Evolutionary conservation across 2,888 invertebrate species (phyloP).

Genomic region (Celastrina argiolus): DNA sequence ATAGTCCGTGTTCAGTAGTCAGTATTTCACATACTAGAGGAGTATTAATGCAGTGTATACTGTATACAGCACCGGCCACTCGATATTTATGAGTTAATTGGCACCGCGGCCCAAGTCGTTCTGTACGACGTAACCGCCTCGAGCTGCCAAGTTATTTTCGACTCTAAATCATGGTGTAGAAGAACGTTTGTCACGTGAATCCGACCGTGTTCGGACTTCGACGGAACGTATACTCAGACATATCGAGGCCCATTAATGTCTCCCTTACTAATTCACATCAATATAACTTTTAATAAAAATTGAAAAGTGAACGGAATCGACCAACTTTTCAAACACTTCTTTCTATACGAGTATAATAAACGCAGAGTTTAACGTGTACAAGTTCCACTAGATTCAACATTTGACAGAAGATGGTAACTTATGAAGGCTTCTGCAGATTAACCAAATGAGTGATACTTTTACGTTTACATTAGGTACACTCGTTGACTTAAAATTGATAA

Average conservation of each 20-base stretch:
- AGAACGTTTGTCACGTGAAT: background rate
- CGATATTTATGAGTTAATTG: slow-evolving; percentile 18
- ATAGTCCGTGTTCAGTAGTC: background rate
- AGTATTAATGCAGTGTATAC: background rate
- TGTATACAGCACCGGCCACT: background rate
- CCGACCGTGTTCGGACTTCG: background rate
- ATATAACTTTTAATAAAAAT: background rate
- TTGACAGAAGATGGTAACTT: no score
- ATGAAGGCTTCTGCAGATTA: no score
- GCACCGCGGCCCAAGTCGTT: background rate
- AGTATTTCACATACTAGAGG: no score
- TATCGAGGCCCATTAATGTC: background rate
- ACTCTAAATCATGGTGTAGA: background rate
- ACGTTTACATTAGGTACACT: no score
- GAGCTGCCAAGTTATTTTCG: background rate
- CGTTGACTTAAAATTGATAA: no score
- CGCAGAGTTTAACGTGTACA: no score
- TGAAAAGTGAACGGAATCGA: no score
- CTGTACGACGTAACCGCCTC: background rate
- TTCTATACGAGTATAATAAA: no score
- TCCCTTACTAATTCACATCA: background rate
- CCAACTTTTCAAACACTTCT: no score
- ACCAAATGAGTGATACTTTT: no score
- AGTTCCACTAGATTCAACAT: no score
- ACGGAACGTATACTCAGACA: background rate